Percentiles rank a stretch among this genome's conserved stretches.
phyloP scores from a whole-genome alignment of 2,113 vertebrate genomes.

The Caranx ignobilis region DNA sequence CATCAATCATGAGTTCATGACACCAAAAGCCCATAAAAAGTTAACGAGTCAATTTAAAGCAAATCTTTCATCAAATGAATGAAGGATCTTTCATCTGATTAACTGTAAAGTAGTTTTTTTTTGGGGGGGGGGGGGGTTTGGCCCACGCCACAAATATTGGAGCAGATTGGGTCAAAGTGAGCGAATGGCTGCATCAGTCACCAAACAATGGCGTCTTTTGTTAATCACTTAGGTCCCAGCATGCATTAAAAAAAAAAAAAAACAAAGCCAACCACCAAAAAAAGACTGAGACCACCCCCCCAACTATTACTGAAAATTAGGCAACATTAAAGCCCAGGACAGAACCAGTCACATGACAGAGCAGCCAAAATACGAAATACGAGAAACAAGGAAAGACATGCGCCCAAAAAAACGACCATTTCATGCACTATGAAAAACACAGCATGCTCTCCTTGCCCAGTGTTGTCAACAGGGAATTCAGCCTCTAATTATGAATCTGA shows the following conservation, averaged over 20 bases:
- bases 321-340: conserved; percentile 44
- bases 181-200: conserved; percentile 27
- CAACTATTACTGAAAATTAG: conserved; percentile 45
- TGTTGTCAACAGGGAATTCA: conserved; percentile 79
- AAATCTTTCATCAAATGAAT: conserved; percentile 21
- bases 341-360: conserved; percentile 32
- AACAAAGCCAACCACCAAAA: conserved; percentile 54
- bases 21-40: not conserved
- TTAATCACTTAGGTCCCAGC: conserved; percentile 59
- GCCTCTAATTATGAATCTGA: conserved; percentile 53
- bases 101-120: conserved; percentile 20
- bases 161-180: conserved; percentile 33
- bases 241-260: conserved; percentile 60
- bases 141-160: conserved; percentile 21
- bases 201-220: conserved; percentile 57
- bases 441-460: conserved; percentile 33
- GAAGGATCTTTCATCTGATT: not conserved
- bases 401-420: conserved; percentile 39
- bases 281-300: conserved; percentile 4
- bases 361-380: conserved; percentile 10
- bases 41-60: not conserved
- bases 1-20: conserved; percentile 8
- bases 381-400: conserved; percentile 42
- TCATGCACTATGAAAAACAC: conserved; percentile 62
- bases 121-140: not conserved